Conservation (phyloP, 2,113 vertebrate genomes). For the Percina caprodes region DNA sequence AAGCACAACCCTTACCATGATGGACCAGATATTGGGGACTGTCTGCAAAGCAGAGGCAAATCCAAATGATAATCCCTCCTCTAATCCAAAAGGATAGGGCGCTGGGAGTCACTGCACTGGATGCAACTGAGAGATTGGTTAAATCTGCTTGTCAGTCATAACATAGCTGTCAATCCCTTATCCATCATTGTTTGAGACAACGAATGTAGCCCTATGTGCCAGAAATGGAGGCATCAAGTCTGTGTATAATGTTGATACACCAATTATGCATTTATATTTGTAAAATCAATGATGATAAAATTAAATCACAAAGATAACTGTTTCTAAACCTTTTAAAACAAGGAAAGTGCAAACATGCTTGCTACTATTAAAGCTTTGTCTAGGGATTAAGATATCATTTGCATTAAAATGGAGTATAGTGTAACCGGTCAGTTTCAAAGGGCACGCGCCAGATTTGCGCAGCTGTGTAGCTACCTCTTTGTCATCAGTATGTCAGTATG, state of each 20-base stretch:
- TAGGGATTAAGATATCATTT: background rate
- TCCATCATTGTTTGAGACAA: conserved; percentile 67
- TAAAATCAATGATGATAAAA: background rate
- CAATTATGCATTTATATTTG: background rate
- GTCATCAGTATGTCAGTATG: no score
- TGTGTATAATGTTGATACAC: background rate
- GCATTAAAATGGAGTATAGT: conserved; percentile 23
- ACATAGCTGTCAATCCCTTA: conserved; percentile 76
- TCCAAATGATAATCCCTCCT: conserved; percentile 82
- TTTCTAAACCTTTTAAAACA: background rate
- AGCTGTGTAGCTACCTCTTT: conserved; percentile 13
- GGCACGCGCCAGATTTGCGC: conserved; percentile 39
- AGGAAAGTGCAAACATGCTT: background rate
- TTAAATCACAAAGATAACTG: background rate
- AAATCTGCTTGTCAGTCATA: conserved; percentile 81
- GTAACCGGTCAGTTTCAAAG: conserved; percentile 3
- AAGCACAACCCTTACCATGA: conserved; percentile 30
- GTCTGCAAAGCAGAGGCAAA: conserved; percentile 71
- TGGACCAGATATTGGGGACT: conserved; percentile 62
- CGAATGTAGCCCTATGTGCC: conserved; percentile 25
- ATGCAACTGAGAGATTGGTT: conserved; percentile 77
- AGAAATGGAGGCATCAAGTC: background rate
- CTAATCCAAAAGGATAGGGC: conserved; percentile 83
- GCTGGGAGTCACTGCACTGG: conserved; percentile 61
- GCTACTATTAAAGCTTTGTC: background rate